Evolutionary conservation across 1,140 invertebrate genomes (phyloP).

Genomic region (Procambarus virginalis): DNA sequence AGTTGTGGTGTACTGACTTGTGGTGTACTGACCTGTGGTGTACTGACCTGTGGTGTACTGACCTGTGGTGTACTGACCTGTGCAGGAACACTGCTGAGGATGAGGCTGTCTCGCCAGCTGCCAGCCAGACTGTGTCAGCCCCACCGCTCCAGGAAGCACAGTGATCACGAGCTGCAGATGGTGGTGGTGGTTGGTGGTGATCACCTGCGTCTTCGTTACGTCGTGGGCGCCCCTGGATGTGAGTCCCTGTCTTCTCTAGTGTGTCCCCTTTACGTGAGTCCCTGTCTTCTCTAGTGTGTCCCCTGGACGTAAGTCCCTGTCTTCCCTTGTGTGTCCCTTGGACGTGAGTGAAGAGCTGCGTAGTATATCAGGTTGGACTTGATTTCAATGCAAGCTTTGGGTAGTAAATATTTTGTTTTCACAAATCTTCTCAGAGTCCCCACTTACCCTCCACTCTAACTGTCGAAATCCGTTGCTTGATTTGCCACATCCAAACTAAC

Average conservation of each 20-base stretch:
- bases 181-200: constrained; percentile 74
- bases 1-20: no score
- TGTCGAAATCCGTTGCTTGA: no score
- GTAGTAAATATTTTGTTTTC: no score
- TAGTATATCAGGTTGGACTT: no score
- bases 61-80: no score
- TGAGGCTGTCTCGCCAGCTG: constrained; percentile 51
- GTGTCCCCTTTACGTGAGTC: not conserved
- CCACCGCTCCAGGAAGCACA: constrained; percentile 7
- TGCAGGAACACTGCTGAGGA: constrained; percentile 66
- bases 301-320: not conserved
- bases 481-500: no score
- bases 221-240: constrained; percentile 74
- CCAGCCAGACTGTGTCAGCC: constrained; percentile 23
- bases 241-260: not conserved
- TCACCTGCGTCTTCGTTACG: constrained; percentile 74
- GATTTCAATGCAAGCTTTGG: no score
- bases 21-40: no score
- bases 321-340: not conserved
- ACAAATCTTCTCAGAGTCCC: not conserved
- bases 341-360: no score
- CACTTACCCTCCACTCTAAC: no score
- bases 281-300: not conserved
- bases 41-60: no score
- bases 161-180: constrained; percentile 75